Evolutionary conservation across 1,140 invertebrate genomes (phyloP).

Genomic region (Globodera ellingtonae): DNA sequence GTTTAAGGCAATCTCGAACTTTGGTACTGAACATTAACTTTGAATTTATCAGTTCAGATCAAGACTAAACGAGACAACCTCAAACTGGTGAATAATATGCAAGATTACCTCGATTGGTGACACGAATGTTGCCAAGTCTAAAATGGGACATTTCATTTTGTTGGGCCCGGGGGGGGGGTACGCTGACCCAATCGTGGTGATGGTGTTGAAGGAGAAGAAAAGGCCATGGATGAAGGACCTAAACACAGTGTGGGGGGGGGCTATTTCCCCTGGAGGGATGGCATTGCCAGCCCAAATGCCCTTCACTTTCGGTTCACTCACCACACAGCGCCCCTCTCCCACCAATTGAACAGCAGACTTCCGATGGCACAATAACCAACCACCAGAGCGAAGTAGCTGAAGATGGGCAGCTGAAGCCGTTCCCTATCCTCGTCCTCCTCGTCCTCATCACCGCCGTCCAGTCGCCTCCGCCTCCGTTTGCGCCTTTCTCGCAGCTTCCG

Average conservation of each 20-base stretch:
- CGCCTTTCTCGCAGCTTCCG: conserved; percentile 53
- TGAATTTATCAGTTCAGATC: no score
- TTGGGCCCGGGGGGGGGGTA: not conserved
- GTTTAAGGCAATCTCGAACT: not conserved
- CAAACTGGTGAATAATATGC: no score
- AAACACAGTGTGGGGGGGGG: not conserved
- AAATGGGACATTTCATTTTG: not conserved
- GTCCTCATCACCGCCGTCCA: conserved; percentile 52
- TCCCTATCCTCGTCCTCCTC: conserved; percentile 60
- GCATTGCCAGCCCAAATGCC: not conserved
- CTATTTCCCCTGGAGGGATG: no score
- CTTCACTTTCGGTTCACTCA: conserved; percentile 28
- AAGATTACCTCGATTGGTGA: conserved; percentile 44
- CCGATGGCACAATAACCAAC: conserved; percentile 64
- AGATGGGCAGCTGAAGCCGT: conserved; percentile 61
- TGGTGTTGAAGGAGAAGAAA: conserved; percentile 65
- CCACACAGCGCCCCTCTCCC: conserved; percentile 58
- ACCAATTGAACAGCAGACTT: conserved; percentile 63
- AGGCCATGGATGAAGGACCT: conserved; percentile 65
- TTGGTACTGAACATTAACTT: no score
- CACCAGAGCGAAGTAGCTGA: conserved; percentile 63
- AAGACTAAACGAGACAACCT: no score
- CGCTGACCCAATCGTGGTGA: conserved; percentile 56
- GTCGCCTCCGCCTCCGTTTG: conserved; percentile 34
- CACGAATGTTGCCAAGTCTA: conserved; percentile 61